A percentile compares a stretch with the other conserved stretches of the same genome.
phyloP scores from a whole-genome alignment of 2,113 vertebrate genomes.

The Podocnemis expansa region DNA sequence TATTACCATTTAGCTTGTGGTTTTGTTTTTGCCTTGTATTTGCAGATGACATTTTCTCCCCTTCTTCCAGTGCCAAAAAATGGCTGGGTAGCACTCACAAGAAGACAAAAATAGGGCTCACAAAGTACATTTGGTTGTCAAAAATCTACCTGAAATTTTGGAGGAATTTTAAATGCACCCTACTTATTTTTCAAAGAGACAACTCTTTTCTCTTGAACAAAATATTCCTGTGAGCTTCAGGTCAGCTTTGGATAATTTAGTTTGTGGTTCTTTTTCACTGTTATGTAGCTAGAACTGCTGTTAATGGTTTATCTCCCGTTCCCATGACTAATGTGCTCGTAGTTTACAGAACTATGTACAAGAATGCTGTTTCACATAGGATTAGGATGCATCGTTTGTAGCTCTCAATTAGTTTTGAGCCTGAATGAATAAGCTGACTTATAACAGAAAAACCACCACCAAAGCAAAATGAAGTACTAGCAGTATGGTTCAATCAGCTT shows the following conservation, averaged over 20 bases:
- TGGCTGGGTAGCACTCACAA: not conserved
- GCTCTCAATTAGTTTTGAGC: too few relatives aligned
- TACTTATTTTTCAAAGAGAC: not conserved
- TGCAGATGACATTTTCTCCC: fast-evolving
- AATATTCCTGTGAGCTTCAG: not conserved
- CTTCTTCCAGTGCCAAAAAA: not conserved
- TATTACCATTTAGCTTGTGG: not conserved
- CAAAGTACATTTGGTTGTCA: not conserved
- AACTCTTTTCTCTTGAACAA: not conserved
- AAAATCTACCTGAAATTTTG: not conserved
- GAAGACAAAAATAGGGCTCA: not conserved
- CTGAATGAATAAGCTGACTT: too few relatives aligned
- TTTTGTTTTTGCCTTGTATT: not conserved
- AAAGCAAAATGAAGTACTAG: too few relatives aligned
- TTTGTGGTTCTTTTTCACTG: not conserved
- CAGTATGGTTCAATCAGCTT: too few relatives aligned
- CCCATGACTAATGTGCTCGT: not conserved
- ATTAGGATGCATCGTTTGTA: not conserved
- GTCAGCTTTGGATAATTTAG: not conserved
- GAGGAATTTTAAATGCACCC: not conserved
- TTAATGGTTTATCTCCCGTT: not conserved
- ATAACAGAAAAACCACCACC: too few relatives aligned
- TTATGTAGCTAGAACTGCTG: fast-evolving
- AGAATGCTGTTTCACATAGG: not conserved
- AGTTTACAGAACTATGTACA: not conserved